A percentile compares a stretch with the other conserved stretches of the same genome.
These are phyloP conservation scores for Motacilla tschutschensis DNA, from an alignment of 2,113 vertebrate genomes.

Conservation along the genomic window DNA sequence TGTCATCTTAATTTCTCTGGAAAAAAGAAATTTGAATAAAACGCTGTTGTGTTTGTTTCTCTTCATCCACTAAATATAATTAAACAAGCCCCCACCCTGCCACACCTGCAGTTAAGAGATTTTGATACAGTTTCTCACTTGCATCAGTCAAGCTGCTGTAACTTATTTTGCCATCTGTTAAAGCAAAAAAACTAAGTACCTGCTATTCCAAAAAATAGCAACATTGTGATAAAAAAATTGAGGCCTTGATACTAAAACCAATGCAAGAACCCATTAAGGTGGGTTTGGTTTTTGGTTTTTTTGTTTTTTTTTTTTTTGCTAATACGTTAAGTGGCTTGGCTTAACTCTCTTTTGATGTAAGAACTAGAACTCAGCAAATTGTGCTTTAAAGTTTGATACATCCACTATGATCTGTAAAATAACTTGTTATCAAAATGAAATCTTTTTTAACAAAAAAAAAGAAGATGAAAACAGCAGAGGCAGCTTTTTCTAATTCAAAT, in stretches of 20 bases:
- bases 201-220: background rate
- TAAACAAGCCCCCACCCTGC: background rate
- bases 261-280: background rate
- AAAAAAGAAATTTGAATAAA: background rate
- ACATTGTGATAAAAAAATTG: background rate
- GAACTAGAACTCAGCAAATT: background rate
- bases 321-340: accelerated
- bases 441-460: background rate
- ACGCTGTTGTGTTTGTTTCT: background rate
- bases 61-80: background rate
- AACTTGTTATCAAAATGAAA: background rate
- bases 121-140: background rate
- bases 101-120: background rate
- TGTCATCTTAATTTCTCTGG: background rate
- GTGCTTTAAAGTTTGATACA: background rate
- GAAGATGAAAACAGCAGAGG: background rate
- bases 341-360: background rate
- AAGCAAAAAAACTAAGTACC: background rate
- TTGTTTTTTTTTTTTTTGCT: background rate
- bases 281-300: background rate
- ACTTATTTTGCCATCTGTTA: background rate
- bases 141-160: background rate
- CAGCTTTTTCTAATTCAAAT: background rate
- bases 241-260: background rate
- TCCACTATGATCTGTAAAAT: background rate